Evolutionary conservation across 2,113 vertebrate genomes (phyloP).

Genomic region (Donacobius atricapilla): DNA sequence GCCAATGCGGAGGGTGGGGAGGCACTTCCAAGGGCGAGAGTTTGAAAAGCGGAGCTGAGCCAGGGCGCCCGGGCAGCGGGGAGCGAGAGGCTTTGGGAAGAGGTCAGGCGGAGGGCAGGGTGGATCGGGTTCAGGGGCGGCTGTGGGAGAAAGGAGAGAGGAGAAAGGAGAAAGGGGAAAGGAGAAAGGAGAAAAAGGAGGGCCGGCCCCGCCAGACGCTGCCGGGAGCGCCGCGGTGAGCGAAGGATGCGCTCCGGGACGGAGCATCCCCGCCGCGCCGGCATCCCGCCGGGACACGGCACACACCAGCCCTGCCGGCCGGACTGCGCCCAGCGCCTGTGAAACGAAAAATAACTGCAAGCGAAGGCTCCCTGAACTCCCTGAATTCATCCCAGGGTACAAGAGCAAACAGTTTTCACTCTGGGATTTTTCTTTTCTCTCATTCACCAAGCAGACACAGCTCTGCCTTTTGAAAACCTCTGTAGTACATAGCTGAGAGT

Average conservation of each 20-base stretch:
- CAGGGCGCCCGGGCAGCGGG: background rate
- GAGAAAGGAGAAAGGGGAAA: background rate
- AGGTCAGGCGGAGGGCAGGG: constrained; percentile 52
- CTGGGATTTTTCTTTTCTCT: background rate
- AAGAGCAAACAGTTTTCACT: background rate
- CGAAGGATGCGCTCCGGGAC: background rate
- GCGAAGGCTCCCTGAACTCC: accelerated
- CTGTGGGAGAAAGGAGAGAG: background rate
- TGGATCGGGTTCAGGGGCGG: background rate
- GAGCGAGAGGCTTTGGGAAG: background rate
- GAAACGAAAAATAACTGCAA: background rate
- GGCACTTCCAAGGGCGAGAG: background rate
- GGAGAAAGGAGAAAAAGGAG: background rate
- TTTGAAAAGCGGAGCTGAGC: background rate
- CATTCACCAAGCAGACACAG: background rate
- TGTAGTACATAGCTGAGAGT: background rate
- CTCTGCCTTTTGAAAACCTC: background rate
- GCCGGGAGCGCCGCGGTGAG: constrained; percentile 1
- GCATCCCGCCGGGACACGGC: background rate
- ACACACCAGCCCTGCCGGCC: background rate
- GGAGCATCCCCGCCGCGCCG: background rate
- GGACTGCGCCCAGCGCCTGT: background rate
- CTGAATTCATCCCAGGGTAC: background rate
- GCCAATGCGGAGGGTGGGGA: background rate
- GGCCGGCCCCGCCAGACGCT: background rate